Percentiles rank a stretch among this genome's conserved stretches.
These are phyloP conservation scores for Ciconia nigra DNA, from an alignment of 2,797 vertebrate species.

Conservation along the genomic window DNA sequence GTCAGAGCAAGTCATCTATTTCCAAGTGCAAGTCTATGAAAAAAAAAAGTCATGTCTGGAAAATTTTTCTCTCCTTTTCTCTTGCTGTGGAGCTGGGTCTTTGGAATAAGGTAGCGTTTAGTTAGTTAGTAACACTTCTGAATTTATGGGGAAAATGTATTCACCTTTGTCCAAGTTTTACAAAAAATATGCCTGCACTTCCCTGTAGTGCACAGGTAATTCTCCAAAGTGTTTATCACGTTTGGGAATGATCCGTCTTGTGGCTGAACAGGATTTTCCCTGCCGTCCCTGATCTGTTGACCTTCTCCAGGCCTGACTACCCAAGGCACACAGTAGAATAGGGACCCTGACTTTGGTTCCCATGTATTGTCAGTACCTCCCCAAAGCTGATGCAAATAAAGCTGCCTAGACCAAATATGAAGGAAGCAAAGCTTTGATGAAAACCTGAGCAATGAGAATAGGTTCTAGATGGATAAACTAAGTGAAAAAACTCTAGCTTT, in stretches of 20 bases:
- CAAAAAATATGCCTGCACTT: neutral
- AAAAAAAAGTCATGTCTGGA: neutral
- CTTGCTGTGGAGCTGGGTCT: neutral
- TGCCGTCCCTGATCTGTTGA: neutral
- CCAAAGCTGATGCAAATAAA: neutral
- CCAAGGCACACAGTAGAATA: neutral
- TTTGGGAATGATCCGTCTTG: neutral
- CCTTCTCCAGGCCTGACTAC: neutral
- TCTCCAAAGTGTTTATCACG: neutral
- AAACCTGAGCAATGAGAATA: neutral
- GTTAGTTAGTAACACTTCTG: neutral
- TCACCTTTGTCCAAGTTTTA: neutral
- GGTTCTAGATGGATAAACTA: neutral
- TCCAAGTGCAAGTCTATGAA: neutral
- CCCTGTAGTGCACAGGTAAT: neutral
- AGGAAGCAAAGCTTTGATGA: neutral
- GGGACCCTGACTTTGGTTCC: neutral
- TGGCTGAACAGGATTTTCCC: neutral
- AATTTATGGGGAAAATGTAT: neutral
- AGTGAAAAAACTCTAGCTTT: neutral
- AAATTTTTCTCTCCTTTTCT: constrained; percentile 3
- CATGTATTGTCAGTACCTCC: neutral
- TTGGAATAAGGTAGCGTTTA: neutral
- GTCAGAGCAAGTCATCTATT: constrained; percentile 36
- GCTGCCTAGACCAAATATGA: neutral